Base-by-base conservation (phyloP, 2,797 vertebrate genomes). In the Lagodon rhomboides region DNA sequence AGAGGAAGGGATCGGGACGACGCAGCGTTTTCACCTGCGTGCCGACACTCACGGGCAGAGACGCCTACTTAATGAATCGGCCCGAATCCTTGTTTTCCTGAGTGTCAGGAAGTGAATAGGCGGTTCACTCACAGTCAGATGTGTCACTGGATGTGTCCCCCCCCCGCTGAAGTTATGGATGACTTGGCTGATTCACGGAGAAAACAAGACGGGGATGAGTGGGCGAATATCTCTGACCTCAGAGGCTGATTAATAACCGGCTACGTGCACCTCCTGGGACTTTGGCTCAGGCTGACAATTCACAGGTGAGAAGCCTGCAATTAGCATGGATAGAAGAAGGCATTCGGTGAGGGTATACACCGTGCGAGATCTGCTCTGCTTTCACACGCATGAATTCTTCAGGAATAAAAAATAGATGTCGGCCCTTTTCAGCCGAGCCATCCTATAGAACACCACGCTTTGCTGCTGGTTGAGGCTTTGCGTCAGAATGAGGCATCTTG, bases 121-220 rank as follows among this genome's bases (percentile, higher is more conserved):
- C 64, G 83, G 89, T 68, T 87, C 88, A 83, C 74, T 75, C 64
- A 78, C 68, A 79, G 80, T 67, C 51, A 59, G 53, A 84, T 66
- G 61, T 85, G 69, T 77, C 68, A 68, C 71, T n/a, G 49, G 38
- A 66, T 80, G 69, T 38, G 72, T 67, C 80, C 66, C 69, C 66
- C 34, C 38, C 34, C n/a, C 8, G 12, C 66, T 70, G 12, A 75
- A 70, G 38, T 70, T 79, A 51, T 47, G 73, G 50, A 80, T 82
- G 63, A 79, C 80, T 72, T 66, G 7, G 61, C 73, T 53, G 73
- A 85, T 76, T 83, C 63, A 65, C 75, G 43, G 44, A 69, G 76
- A 79, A 78, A 74, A 75, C 60, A 81, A 85, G 69, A 73, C 0
- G 50, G 63, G 50, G 47, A 76, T 72, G 74, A 80, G 65, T 65